Conservation (phyloP, 2,797 vertebrate genomes). For the Melopsittacus undulatus region DNA sequence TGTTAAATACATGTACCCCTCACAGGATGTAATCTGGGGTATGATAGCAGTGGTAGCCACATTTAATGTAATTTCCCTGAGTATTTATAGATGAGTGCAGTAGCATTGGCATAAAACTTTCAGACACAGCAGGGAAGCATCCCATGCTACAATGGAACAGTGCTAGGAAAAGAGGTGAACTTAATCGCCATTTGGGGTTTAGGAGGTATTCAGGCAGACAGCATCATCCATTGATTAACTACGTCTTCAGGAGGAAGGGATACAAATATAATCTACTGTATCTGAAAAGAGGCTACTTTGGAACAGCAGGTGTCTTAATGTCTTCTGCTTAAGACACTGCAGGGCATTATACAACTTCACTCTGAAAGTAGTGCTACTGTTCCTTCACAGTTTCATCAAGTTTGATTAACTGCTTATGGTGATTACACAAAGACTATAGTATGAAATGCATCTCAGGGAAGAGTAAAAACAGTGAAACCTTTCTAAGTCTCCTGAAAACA, state of each 20-base stretch:
- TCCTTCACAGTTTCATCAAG: background rate
- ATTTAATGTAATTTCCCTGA: background rate
- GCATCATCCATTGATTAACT: background rate
- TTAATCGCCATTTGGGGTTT: background rate
- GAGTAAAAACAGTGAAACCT: background rate
- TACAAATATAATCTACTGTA: background rate
- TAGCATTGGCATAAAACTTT: background rate
- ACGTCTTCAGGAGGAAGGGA: background rate
- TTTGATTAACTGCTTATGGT: background rate
- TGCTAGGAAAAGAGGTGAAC: background rate
- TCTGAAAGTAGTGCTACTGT: background rate
- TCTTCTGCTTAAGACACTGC: background rate
- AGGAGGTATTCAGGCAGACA: background rate
- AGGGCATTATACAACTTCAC: background rate
- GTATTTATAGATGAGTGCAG: background rate
- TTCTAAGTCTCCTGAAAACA: background rate
- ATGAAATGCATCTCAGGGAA: background rate
- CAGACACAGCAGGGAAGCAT: background rate
- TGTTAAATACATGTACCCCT: background rate
- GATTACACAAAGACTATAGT: background rate
- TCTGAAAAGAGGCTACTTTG: background rate
- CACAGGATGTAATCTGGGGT: background rate
- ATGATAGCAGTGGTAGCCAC: background rate
- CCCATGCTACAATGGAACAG: background rate
- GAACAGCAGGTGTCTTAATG: background rate